A percentile compares a stretch with the other conserved stretches of the same genome.
Evolutionary conservation across 2,888 invertebrate species (phyloP).

Genomic region (Thera britannica): DNA sequence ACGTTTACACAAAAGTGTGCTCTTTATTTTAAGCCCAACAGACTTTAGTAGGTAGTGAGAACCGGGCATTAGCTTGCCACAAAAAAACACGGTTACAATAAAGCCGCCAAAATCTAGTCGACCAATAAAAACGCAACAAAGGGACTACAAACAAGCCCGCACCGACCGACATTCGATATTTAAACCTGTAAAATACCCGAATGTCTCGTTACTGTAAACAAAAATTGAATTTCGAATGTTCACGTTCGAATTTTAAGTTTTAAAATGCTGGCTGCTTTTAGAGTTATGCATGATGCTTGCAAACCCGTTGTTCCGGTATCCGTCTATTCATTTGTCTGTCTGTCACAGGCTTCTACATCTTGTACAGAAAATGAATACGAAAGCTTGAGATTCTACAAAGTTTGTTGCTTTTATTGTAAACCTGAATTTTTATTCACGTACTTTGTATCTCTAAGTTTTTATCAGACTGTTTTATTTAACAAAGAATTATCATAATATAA

Average conservation of each 20-base stretch:
- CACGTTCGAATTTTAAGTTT: constrained; percentile 41
- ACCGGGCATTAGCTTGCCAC: background rate
- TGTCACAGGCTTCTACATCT: constrained; percentile 16
- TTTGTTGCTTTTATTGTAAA: constrained; percentile 1
- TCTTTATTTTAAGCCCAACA: too few relatives aligned
- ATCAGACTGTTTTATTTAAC: background rate
- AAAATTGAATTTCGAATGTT: constrained; percentile 39
- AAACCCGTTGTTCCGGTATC: constrained; percentile 8
- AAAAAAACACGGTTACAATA: background rate
- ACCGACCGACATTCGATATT: constrained; percentile 22
- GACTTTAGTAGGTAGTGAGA: too few relatives aligned
- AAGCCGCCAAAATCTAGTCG: background rate
- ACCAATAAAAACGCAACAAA: background rate
- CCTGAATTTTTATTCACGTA: background rate
- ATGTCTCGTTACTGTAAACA: constrained; percentile 42
- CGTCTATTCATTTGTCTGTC: constrained; percentile 17
- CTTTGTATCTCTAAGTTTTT: background rate
- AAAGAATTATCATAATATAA: background rate
- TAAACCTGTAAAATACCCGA: constrained; percentile 32
- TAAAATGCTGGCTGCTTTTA: constrained; percentile 28
- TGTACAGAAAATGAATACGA: constrained; percentile 5
- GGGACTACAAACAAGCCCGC: constrained; percentile 7
- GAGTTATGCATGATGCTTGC: constrained; percentile 18
- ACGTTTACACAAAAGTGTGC: too few relatives aligned
- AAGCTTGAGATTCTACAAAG: constrained; percentile 11